A percentile compares a stretch with the other conserved stretches of the same genome.
Evolutionary conservation across 1,140 invertebrate genomes (phyloP).

Genomic region (Nymphalis io): DNA sequence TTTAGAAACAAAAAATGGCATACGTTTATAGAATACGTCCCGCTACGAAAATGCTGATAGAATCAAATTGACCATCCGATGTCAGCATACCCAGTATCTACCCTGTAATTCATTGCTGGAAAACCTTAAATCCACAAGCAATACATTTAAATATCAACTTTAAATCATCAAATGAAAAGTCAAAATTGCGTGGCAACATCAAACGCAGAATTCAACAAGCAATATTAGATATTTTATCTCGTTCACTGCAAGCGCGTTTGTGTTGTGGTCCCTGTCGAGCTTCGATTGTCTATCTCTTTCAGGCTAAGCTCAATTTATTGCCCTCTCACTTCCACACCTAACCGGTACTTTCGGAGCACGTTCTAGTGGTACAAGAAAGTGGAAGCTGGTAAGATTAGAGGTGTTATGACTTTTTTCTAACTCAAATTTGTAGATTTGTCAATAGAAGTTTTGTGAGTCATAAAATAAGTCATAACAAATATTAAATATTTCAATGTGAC

Average conservation of each 20-base stretch:
- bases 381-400: slow-evolving; percentile 35
- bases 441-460: slow-evolving; percentile 8
- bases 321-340: slow-evolving; percentile 45
- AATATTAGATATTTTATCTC: slow-evolving; percentile 52
- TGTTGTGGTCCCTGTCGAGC: slow-evolving; percentile 55
- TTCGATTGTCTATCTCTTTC: slow-evolving; percentile 41
- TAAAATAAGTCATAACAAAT: neutral
- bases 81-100: slow-evolving; percentile 51
- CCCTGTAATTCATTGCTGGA: slow-evolving; percentile 34
- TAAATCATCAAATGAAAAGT: slow-evolving; percentile 19
- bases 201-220: slow-evolving; percentile 50
- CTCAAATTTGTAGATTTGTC: slow-evolving; percentile 20
- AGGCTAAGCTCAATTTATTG: slow-evolving; percentile 28
- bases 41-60: slow-evolving; percentile 55
- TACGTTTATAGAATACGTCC: slow-evolving; percentile 39
- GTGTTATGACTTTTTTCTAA: slow-evolving; percentile 26
- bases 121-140: slow-evolving; percentile 30
- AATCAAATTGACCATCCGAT: slow-evolving; percentile 56
- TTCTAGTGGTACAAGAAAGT: slow-evolving; percentile 34
- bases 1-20: slow-evolving; percentile 27
- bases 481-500: neutral
- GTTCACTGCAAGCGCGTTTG: slow-evolving; percentile 49
- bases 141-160: slow-evolving; percentile 31
- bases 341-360: slow-evolving; percentile 48
- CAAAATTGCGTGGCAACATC: slow-evolving; percentile 17